Base-by-base conservation (phyloP, 2,797 vertebrate species). In the Megalops cyprinoides region DNA sequence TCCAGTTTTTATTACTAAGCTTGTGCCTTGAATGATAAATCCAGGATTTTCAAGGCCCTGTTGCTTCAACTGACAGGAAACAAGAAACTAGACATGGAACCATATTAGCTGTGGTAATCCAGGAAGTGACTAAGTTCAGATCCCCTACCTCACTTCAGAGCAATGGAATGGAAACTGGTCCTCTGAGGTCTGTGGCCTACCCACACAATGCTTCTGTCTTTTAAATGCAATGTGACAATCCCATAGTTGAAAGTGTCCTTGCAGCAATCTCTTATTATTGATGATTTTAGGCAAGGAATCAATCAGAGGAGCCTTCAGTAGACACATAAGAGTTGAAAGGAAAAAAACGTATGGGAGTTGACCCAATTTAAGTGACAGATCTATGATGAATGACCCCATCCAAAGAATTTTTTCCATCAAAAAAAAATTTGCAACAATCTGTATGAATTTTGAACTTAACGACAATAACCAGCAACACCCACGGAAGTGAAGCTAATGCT, bases 101-200 rank as follows among this genome's bases (percentile, higher is more conserved):
- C 71, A 74, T 20, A 75, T 75, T 75, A 46, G 73, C 73, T 75
- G 73, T 25, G 31, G 48, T 51, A 49, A 75, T 75, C 73, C 73
- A 31, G 42, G 42, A 74, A 53, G 69, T 73, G 37, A 73, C 73
- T 73, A 73, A 42, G 73, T 51, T 31, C 10, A 75, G 28, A 74
- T 74, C 37, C 44, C 15, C 25, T 49, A 48, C 71, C 23, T 14
- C 65, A n/a, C 37, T 71, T 71, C 44, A 9, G 20, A 71, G 44
- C 18, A 69, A 69, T 67, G 23, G 34, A 67, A 23, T 44, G 67
- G 23, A 44, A 23, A 42, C 39, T 10, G 18, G 18, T 71, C 71
- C n/a, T 37, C 20, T n/a, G 67, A 71, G 67, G 9, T 71, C 67
- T 10, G 39, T n/a, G 37, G 42, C 37, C 67, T 44, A 71, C 1